Conservation (phyloP, 1,140 invertebrate species). For the Zaprionus camerounensis region DNA sequence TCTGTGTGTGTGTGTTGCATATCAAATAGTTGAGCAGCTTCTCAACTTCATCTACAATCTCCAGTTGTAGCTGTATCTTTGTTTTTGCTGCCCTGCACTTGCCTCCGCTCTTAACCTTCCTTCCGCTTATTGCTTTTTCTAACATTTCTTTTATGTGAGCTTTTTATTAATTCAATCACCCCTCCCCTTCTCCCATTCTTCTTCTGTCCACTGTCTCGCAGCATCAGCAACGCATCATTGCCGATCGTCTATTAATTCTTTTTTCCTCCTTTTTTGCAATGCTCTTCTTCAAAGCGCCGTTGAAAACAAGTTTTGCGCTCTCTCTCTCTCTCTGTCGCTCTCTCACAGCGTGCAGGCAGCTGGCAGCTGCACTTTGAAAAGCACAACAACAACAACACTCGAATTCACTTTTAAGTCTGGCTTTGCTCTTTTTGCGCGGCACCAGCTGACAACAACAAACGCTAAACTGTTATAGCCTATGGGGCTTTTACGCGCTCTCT, state of each 20-base stretch:
- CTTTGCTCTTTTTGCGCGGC: constrained; percentile 76
- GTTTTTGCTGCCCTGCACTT: constrained; percentile 34
- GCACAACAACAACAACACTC: constrained; percentile 48
- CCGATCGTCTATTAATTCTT: constrained; percentile 78
- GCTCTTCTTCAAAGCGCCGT: constrained; percentile 81
- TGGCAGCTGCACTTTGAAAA: constrained; percentile 73
- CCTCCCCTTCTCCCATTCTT: background rate
- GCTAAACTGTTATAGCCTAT: constrained; percentile 76
- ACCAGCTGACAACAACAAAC: constrained; percentile 72
- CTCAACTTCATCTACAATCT: constrained; percentile 26
- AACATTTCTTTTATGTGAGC: constrained; percentile 59
- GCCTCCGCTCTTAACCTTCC: constrained; percentile 45
- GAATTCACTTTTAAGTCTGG: constrained; percentile 83
- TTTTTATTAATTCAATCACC: constrained; percentile 54
- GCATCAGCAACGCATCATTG: constrained; percentile 62
- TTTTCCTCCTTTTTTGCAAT: constrained; percentile 53
- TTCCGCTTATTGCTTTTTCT: constrained; percentile 74
- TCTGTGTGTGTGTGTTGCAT: constrained; percentile 33
- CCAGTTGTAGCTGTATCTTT: constrained; percentile 30
- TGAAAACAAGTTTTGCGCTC: constrained; percentile 71
- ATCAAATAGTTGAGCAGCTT: constrained; percentile 44
- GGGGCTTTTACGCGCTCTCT: constrained; percentile 53
- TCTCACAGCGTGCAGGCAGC: constrained; percentile 54
- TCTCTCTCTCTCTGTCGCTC: constrained; percentile 15
- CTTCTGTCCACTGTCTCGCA: constrained; percentile 8